Evolutionary conservation across 2,797 vertebrate species (phyloP).

Genomic region (Anas bahamensis): DNA sequence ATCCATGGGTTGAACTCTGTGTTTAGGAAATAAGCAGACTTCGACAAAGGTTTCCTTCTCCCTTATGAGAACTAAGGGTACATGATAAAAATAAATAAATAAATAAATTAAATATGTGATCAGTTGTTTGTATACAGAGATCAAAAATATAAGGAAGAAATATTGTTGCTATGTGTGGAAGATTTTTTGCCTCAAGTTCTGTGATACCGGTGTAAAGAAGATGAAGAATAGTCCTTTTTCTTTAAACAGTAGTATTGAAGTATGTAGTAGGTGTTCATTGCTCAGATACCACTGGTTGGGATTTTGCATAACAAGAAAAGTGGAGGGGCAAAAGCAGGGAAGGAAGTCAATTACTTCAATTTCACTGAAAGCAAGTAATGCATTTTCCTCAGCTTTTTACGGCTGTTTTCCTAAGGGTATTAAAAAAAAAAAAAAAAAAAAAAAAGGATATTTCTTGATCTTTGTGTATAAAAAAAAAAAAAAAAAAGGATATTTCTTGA

Average conservation of each 20-base stretch:
- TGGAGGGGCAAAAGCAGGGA: background rate
- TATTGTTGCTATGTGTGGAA: background rate
- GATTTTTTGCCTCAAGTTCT: background rate
- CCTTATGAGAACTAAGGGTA: background rate
- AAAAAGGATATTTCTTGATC: background rate
- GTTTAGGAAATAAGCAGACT: background rate
- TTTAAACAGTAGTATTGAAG: background rate
- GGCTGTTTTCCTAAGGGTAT: background rate
- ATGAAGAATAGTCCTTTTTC: background rate
- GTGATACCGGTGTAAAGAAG: background rate
- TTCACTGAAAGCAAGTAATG: background rate
- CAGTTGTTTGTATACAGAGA: background rate
- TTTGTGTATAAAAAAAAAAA: background rate
- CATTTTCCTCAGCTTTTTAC: background rate
- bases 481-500: background rate
- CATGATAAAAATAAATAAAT: background rate
- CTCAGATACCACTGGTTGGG: background rate
- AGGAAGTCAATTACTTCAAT: background rate
- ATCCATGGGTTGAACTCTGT: background rate
- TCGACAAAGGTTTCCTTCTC: background rate
- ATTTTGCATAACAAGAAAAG: background rate
- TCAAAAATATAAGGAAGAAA: background rate
- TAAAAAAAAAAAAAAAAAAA: background rate
- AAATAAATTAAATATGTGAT: background rate
- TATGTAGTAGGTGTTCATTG: background rate